phyloP scores from a whole-genome alignment of 2,797 vertebrate genomes.

The Chelidonichthys spinosus region DNA sequence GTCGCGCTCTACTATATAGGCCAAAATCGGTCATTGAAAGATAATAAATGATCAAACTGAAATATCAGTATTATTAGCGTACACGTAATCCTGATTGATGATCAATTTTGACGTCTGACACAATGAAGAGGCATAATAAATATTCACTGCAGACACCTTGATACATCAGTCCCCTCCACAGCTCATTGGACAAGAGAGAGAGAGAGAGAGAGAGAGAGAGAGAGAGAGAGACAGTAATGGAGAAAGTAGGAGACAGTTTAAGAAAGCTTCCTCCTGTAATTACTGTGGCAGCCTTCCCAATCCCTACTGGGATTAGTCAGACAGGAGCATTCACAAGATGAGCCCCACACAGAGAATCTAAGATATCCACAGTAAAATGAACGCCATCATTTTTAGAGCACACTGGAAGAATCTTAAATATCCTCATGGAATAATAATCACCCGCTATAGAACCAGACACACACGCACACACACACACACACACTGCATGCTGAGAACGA shows the following conservation, averaged over 20 bases:
- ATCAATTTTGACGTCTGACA: background rate
- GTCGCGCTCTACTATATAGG: no score
- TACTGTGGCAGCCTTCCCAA: conserved; percentile 49
- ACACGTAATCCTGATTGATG: background rate
- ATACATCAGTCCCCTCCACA: conserved; percentile 19
- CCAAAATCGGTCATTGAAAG: background rate
- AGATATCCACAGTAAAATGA: conserved; percentile 48
- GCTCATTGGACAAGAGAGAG: conserved; percentile 39
- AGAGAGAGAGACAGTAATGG: background rate
- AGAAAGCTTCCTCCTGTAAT: conserved; percentile 58
- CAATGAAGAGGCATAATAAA: background rate
- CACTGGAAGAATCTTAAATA: conserved; percentile 42
- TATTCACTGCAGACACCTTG: conserved; percentile 28
- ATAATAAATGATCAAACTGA: background rate
- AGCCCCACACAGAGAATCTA: conserved; percentile 4
- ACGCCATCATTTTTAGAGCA: conserved; percentile 29
- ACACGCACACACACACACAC: conserved; percentile 17
- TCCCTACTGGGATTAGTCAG: conserved; percentile 56
- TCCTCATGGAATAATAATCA: conserved; percentile 41
- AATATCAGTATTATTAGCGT: background rate
- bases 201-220: conserved; percentile 24
- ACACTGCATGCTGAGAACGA: conserved; percentile 27
- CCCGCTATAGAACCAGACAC: conserved; percentile 10
- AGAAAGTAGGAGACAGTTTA: conserved; percentile 45
- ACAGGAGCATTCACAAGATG: conserved; percentile 42